phyloP scores from a whole-genome alignment of 2,888 invertebrate genomes.

The Drosophila testacea region DNA sequence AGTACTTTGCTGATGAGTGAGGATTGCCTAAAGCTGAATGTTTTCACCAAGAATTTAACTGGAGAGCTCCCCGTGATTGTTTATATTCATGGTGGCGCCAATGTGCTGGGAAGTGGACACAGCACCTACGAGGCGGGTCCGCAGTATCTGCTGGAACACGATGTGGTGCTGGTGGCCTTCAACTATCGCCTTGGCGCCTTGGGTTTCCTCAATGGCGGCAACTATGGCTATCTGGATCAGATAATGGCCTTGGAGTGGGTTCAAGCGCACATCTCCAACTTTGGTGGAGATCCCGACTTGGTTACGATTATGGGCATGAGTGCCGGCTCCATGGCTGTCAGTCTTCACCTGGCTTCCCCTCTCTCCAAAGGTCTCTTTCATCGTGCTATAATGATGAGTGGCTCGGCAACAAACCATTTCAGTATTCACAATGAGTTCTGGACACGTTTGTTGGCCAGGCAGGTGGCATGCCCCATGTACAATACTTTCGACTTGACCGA shows the following conservation, averaged over 20 bases:
- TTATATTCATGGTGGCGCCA: constrained; percentile 82
- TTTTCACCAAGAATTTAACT: constrained; percentile 85
- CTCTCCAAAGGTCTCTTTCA: constrained; percentile 89
- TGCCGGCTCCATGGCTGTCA: constrained; percentile 86
- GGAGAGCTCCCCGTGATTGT: constrained; percentile 70
- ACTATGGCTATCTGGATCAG: constrained; percentile 89
- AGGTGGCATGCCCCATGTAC: constrained; percentile 87
- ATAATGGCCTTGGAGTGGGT: constrained; percentile 89
- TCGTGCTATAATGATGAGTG: constrained; percentile 89
- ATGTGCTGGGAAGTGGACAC: constrained; percentile 75
- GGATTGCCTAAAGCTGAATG: constrained; percentile 88
- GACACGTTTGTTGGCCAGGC: constrained; percentile 87
- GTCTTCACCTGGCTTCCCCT: constrained; percentile 87
- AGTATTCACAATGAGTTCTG: constrained; percentile 86
- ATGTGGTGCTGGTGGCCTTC: constrained; percentile 81
- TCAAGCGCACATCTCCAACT: constrained; percentile 87
- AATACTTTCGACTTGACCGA: constrained; percentile 86
- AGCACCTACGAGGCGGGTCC: constrained; percentile 78
- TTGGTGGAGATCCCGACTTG: constrained; percentile 88
- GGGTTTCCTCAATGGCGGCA: constrained; percentile 88
- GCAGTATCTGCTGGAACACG: constrained; percentile 77
- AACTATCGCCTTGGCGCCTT: constrained; percentile 82
- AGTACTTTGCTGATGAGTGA: constrained; percentile 85
- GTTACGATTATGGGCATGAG: constrained; percentile 88
- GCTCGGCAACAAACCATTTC: constrained; percentile 86